Evolutionary conservation across 2,797 vertebrate genomes (phyloP).

Genomic region (Sciurus carolinensis): DNA sequence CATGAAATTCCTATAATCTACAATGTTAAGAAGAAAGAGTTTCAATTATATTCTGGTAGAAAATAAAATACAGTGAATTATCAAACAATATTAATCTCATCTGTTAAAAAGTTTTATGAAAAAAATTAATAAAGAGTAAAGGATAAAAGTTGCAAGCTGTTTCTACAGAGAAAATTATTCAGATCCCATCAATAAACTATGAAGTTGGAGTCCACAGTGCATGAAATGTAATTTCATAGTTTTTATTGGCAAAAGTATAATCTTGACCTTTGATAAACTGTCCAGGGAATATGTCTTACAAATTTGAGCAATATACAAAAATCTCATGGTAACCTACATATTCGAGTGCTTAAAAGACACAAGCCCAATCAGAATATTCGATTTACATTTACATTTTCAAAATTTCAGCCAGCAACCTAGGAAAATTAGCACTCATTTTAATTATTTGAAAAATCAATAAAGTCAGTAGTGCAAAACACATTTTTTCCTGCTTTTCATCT

Average conservation of each 20-base stretch:
- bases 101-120: background rate
- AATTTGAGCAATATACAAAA: background rate
- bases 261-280: conserved; percentile 45
- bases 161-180: background rate
- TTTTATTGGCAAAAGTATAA: conserved; percentile 56
- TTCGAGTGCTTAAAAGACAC: background rate
- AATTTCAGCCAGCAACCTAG: background rate
- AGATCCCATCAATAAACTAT: background rate
- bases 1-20: background rate
- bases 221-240: background rate
- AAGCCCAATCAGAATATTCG: background rate
- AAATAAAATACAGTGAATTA: background rate
- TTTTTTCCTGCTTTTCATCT: background rate
- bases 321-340: background rate
- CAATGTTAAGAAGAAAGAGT: background rate
- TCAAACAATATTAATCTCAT: conserved; percentile 14
- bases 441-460: conserved; percentile 4
- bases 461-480: background rate
- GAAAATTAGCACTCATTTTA: background rate
- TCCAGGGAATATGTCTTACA: background rate
- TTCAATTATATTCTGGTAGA: background rate
- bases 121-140: background rate
- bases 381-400: background rate
- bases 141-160: background rate
- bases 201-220: background rate